Evolutionary conservation across 1,140 invertebrate genomes (phyloP).

Genomic region (Euura lappo): DNA sequence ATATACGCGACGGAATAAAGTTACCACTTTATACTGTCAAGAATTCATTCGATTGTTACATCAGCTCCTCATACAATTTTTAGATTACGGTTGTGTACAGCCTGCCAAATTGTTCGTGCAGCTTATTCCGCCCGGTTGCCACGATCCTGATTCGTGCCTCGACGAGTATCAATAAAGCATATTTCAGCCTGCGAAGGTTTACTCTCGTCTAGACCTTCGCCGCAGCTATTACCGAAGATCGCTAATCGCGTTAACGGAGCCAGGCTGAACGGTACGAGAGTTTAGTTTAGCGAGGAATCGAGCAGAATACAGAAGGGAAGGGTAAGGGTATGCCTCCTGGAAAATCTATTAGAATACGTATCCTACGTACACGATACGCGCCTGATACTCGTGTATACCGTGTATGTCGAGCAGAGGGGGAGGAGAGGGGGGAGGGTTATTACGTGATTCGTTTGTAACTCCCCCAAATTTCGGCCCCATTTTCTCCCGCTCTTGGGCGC

Average conservation of each 20-base stretch:
- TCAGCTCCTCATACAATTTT: too few species aligned
- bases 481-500: background rate
- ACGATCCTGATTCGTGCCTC: background rate
- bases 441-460: constrained; percentile 41
- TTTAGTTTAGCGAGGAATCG: constrained; percentile 8
- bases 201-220: constrained; percentile 2
- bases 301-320: background rate
- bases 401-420: background rate
- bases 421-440: constrained; percentile 6
- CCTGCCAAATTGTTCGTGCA: too few species aligned
- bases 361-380: background rate
- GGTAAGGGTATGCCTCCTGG: background rate
- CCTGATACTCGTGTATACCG: background rate
- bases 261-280: background rate
- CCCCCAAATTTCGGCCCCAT: constrained; percentile 20
- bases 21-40: background rate
- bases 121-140: background rate
- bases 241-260: constrained; percentile 18
- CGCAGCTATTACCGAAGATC: constrained; percentile 6
- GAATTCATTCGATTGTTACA: background rate
- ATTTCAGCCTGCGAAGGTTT: background rate
- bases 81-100: too few species aligned
- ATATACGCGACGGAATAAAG: constrained; percentile 19
- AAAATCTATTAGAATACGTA: constrained; percentile 7
- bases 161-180: background rate